phyloP scores from a whole-genome alignment of 2,797 vertebrate genomes.

The Xiphorhynchus erythropygius region DNA sequence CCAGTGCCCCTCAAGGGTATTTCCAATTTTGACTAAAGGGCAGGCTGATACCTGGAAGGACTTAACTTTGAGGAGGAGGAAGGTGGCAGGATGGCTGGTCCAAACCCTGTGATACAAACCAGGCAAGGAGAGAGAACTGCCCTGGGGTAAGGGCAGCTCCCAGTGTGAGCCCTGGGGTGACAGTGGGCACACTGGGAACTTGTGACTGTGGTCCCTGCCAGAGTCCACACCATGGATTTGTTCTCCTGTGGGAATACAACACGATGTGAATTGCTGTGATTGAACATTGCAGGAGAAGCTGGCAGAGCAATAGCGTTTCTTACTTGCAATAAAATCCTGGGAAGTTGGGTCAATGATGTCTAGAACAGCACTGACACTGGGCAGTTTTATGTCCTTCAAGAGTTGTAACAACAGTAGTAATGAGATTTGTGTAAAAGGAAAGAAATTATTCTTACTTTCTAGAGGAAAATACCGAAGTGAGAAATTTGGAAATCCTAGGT shows the following conservation, averaged over 20 bases:
- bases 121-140: not conserved
- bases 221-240: not conserved
- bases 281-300: not conserved
- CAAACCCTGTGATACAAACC: not conserved
- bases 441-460: not conserved
- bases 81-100: not conserved
- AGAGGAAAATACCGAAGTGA: not conserved
- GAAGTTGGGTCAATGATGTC: not conserved
- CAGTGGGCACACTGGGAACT: not conserved
- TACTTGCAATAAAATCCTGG: not conserved
- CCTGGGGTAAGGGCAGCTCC: not conserved
- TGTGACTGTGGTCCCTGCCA: not conserved
- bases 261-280: not conserved
- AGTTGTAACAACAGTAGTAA: not conserved
- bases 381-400: not conserved
- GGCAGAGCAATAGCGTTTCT: not conserved
- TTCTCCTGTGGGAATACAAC: not conserved
- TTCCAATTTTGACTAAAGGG: not conserved
- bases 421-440: not conserved
- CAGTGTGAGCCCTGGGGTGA: not conserved
- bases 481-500: not conserved
- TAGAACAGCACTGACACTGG: fast-evolving
- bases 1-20: not conserved
- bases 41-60: not conserved
- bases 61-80: not conserved